A percentile compares a stretch with the other conserved stretches of the same genome.
Conservation (phyloP, 2,797 vertebrate species). For the Cuniculus paca region DNA sequence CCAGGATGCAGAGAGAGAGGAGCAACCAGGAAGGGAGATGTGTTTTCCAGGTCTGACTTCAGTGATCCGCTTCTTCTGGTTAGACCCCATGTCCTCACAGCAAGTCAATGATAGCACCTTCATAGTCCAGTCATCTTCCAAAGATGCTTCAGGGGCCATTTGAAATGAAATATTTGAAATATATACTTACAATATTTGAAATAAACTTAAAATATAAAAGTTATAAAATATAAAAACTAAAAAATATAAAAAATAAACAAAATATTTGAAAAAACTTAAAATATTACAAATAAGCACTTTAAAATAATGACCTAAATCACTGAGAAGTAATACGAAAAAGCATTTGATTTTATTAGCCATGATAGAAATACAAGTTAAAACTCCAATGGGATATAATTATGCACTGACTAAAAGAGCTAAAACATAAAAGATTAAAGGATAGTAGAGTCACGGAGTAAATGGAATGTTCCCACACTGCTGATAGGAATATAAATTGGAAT, state of each 20-base stretch:
- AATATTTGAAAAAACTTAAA: too few species aligned
- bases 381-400: not conserved
- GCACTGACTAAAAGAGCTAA: not conserved
- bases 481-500: not conserved
- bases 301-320: not conserved
- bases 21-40: too few species aligned
- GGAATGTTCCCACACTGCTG: not conserved
- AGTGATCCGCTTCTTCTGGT: not conserved
- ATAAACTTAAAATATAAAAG: too few species aligned
- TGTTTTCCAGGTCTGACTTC: not conserved
- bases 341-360: not conserved
- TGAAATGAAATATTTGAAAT: not conserved
- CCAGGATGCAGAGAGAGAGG: not conserved
- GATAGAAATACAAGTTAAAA: slow-evolving; percentile 24
- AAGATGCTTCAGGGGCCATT: not conserved
- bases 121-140: not conserved
- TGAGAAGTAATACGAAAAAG: not conserved
- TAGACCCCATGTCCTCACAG: not conserved
- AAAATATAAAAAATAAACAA: too few species aligned
- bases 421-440: not conserved
- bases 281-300: not conserved
- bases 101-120: not conserved
- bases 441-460: not conserved
- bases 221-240: too few species aligned
- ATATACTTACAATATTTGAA: not conserved